Conservation (phyloP, 2,113 vertebrate species). For the Cyprinodon variegatus region DNA sequence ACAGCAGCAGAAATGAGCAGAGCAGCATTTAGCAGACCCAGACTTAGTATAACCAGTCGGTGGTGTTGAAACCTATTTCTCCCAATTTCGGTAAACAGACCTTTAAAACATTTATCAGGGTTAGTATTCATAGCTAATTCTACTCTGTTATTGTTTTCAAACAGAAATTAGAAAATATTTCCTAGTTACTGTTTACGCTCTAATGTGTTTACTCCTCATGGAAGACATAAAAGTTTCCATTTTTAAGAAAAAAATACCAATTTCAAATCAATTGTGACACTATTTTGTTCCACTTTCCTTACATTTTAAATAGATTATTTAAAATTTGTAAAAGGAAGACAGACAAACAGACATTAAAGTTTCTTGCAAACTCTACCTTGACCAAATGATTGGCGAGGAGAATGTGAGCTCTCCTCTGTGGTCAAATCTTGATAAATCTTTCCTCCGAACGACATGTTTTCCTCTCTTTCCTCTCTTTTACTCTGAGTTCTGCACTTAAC, state of each 20-base stretch:
- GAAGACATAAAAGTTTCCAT: neutral
- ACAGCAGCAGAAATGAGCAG: slow-evolving; percentile 64
- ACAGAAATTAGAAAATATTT: neutral
- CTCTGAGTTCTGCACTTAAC: slow-evolving; percentile 31
- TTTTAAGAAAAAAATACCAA: neutral
- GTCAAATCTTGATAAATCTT: slow-evolving; percentile 29
- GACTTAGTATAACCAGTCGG: slow-evolving; percentile 46
- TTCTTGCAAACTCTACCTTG: slow-evolving; percentile 53
- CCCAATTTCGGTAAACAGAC: slow-evolving; percentile 31
- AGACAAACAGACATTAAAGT: neutral
- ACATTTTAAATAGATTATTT: neutral
- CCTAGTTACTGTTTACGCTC: neutral
- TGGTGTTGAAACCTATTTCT: slow-evolving; percentile 33
- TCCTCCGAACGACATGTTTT: slow-evolving; percentile 34
- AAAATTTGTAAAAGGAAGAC: neutral
- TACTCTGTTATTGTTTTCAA: neutral
- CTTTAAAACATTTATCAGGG: slow-evolving; percentile 14
- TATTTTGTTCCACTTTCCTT: neutral
- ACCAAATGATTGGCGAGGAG: slow-evolving; percentile 23
- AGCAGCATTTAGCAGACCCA: slow-evolving; percentile 59
- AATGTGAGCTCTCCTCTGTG: neutral
- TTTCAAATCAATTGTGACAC: neutral
- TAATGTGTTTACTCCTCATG: neutral
- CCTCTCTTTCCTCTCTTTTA: neutral
- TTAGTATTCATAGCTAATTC: neutral